Percentiles rank a stretch among this genome's conserved stretches.
Conservation (phyloP, 2,888 invertebrate genomes). For the Agrenia bidenticulata region DNA sequence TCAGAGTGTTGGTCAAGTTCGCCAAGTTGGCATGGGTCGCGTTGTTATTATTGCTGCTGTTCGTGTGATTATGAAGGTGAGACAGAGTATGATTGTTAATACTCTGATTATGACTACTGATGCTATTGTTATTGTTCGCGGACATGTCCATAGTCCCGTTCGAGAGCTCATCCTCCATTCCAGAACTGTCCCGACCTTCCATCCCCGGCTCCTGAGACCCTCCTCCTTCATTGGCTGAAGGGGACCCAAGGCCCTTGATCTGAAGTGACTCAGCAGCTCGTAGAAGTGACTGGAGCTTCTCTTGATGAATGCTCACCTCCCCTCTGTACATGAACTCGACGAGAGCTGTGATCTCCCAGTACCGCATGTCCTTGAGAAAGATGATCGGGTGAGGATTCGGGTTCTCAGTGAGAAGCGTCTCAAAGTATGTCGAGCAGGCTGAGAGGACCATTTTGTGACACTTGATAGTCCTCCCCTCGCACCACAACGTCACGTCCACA, state of each 20-base stretch:
- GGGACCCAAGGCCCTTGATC: conserved; percentile 53
- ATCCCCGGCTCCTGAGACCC: conserved; percentile 1
- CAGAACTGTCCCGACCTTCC: conserved; percentile 16
- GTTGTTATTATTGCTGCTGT: conserved; percentile 21
- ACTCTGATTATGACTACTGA: conserved; percentile 33
- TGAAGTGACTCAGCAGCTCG: conserved; percentile 53
- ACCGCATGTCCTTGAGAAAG: conserved; percentile 52
- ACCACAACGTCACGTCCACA: conserved; percentile 52
- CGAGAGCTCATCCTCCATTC: conserved; percentile 36
- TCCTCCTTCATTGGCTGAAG: conserved; percentile 42
- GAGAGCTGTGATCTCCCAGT: conserved; percentile 52
- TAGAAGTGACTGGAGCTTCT: conserved; percentile 51
- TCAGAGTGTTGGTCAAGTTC: conserved; percentile 10
- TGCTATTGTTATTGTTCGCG: conserved; percentile 9
- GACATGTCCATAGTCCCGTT: conserved; percentile 45
- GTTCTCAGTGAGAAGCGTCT: conserved; percentile 50
- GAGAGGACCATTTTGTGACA: conserved; percentile 53
- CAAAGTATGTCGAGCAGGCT: conserved; percentile 53
- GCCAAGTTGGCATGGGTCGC: conserved; percentile 22
- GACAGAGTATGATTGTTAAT: conserved; percentile 1
- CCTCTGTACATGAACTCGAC: conserved; percentile 53
- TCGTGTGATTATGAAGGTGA: conserved; percentile 27
- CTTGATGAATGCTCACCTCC: conserved; percentile 53
- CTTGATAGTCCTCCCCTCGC: conserved; percentile 50
- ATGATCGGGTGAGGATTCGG: conserved; percentile 52